Percentiles rank a stretch among this genome's conserved stretches.
phyloP scores from a whole-genome alignment of 2,113 vertebrate genomes.

The Puffinus mauretanicus region DNA sequence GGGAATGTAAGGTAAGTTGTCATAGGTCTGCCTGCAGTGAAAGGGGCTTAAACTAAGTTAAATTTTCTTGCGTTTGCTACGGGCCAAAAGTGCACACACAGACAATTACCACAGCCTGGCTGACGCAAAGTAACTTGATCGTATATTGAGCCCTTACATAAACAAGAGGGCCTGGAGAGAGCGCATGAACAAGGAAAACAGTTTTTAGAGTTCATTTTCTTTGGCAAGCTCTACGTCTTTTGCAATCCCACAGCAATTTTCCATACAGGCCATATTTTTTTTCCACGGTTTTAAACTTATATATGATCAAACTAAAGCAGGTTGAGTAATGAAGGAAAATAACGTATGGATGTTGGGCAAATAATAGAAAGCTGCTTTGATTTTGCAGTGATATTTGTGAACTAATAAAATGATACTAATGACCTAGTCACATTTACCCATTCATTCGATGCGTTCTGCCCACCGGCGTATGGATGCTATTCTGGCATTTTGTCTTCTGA shows the following conservation, averaged over 20 bases:
- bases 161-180: constrained; percentile 38
- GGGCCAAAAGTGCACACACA: not conserved
- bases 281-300: not conserved
- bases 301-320: not conserved
- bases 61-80: not conserved
- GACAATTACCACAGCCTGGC: constrained; percentile 14
- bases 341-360: not conserved
- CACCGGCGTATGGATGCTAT: not conserved
- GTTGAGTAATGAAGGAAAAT: not conserved
- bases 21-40: not conserved
- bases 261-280: constrained; percentile 1
- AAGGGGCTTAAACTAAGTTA: not conserved
- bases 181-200: constrained; percentile 52
- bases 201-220: constrained; percentile 28
- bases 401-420: not conserved
- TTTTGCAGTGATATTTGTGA: not conserved
- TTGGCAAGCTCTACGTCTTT: constrained; percentile 22
- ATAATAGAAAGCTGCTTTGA: not conserved
- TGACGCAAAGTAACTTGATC: constrained; percentile 49
- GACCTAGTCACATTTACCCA: not conserved
- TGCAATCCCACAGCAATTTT: constrained; percentile 44
- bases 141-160: constrained; percentile 16
- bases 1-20: not conserved
- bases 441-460: not conserved
- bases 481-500: not conserved